Percentiles rank a stretch among this genome's conserved stretches.
Conservation (phyloP, 1,140 invertebrate genomes). For the Charaxes varanes region DNA sequence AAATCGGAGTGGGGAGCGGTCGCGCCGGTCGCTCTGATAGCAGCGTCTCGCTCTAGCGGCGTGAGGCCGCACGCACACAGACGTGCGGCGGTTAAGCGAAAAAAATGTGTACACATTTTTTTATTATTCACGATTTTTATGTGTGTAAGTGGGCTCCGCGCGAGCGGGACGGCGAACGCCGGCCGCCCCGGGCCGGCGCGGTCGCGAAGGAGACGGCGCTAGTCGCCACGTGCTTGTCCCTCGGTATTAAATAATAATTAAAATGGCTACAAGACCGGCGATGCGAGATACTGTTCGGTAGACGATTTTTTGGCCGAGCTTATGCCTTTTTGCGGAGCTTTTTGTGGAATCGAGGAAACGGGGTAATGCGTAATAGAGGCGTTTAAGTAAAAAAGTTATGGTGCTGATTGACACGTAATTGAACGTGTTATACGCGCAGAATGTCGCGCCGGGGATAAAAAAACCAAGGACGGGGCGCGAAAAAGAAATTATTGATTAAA, state of each 20-base stretch:
- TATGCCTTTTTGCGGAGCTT: slow-evolving; percentile 60
- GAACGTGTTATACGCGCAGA: slow-evolving; percentile 63
- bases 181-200: slow-evolving; percentile 15
- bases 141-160: slow-evolving; percentile 70
- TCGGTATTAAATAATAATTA: slow-evolving; percentile 73
- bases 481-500: slow-evolving; percentile 74
- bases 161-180: slow-evolving; percentile 38
- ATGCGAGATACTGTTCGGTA: slow-evolving; percentile 67
- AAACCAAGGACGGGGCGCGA: slow-evolving; percentile 65
- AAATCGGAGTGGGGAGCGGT: slow-evolving; percentile 62
- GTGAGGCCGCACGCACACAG: slow-evolving; percentile 65
- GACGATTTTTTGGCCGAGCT: slow-evolving; percentile 69
- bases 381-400: slow-evolving; percentile 34
- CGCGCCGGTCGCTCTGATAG: slow-evolving; percentile 35
- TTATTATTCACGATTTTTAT: slow-evolving; percentile 74
- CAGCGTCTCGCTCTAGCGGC: slow-evolving; percentile 51
- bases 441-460: slow-evolving; percentile 66
- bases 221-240: slow-evolving; percentile 70
- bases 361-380: slow-evolving; percentile 31
- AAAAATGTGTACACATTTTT: slow-evolving; percentile 74
- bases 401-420: slow-evolving; percentile 61
- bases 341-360: slow-evolving; percentile 54
- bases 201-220: slow-evolving; percentile 39
- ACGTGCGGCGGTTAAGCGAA: slow-evolving; percentile 60
- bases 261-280: slow-evolving; percentile 70